Evolutionary conservation across 2,113 vertebrate genomes (phyloP).

Genomic region (Neopipo cinnamomea): DNA sequence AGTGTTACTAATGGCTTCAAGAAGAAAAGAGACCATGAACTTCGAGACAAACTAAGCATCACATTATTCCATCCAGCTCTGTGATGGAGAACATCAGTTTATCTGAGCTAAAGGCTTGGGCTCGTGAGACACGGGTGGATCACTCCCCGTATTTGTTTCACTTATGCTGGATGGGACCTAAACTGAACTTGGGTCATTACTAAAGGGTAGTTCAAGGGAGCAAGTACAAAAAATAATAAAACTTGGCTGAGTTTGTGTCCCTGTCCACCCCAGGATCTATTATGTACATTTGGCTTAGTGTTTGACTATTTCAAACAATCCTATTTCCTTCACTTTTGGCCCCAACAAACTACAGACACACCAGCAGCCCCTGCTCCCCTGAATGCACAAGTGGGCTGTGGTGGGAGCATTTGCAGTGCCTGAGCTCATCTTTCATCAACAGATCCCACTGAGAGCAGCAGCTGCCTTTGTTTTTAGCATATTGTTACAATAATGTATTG

Average conservation of each 20-base stretch:
- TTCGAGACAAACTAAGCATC: background rate
- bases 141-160: background rate
- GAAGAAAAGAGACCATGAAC: background rate
- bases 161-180: background rate
- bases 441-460: background rate
- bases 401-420: background rate
- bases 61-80: background rate
- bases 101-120: background rate
- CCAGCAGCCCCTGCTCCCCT: background rate
- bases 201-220: background rate
- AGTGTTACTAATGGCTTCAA: background rate
- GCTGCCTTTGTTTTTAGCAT: background rate
- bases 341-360: background rate
- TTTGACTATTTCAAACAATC: background rate
- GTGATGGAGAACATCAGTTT: background rate
- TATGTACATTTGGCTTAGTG: background rate
- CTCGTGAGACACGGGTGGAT: background rate
- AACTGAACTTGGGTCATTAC: background rate
- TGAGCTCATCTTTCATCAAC: background rate
- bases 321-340: background rate
- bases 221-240: background rate
- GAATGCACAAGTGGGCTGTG: fast-evolving
- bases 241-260: background rate
- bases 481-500: background rate
- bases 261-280: background rate